Evolutionary conservation across 2,888 invertebrate species (phyloP).

Genomic region (Eulithis testata): DNA sequence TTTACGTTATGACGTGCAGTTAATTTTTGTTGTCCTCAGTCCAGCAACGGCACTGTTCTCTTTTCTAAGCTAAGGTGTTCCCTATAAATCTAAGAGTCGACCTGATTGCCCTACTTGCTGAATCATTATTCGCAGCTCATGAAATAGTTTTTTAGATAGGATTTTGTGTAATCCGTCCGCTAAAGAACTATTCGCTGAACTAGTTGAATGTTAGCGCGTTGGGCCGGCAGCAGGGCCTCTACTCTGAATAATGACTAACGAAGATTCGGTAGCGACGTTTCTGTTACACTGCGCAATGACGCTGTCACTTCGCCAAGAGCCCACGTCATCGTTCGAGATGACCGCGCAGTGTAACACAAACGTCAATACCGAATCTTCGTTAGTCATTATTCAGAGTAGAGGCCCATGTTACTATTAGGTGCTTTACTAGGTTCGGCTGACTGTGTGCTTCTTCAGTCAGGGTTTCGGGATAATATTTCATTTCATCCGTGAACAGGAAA

Average conservation of each 20-base stretch:
- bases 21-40: constrained; percentile 9
- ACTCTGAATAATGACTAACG: too few species aligned
- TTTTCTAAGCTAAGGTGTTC: constrained; percentile 13
- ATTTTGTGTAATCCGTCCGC: constrained; percentile 7
- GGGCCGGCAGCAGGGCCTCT: neutral
- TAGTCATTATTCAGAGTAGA: too few species aligned
- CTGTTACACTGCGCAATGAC: too few species aligned
- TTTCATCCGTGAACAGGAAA: neutral
- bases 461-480: neutral
- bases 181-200: constrained; percentile 12
- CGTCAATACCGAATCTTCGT: too few species aligned
- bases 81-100: neutral
- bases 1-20: neutral
- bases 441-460: neutral
- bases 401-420: neutral
- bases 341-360: too few species aligned
- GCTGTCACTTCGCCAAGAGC: too few species aligned
- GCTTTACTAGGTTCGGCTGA: neutral
- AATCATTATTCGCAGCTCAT: constrained; percentile 7
- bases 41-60: neutral
- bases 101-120: neutral
- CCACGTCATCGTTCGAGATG: too few species aligned
- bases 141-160: constrained; percentile 11
- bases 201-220: neutral
- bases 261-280: too few species aligned